Conservation (phyloP, 2,888 invertebrate genomes). For the Charanyca ferruginea region DNA sequence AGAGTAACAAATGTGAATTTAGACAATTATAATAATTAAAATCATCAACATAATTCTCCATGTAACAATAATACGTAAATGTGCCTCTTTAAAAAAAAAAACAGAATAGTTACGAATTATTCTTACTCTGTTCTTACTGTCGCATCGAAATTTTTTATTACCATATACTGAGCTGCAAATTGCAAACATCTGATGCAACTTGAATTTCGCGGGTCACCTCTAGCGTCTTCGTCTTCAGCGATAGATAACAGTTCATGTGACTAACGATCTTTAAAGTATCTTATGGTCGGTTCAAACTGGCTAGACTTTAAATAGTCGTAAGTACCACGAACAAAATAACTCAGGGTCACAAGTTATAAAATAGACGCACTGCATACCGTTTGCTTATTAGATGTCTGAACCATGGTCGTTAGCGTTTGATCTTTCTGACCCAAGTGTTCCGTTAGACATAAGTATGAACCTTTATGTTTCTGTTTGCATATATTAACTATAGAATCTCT, state of each 20-base stretch:
- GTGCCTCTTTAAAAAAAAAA: too few relatives aligned
- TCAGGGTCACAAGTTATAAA: slow-evolving; percentile 40
- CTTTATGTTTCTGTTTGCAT: slow-evolving; percentile 53
- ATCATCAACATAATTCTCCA: too few relatives aligned
- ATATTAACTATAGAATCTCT: slow-evolving; percentile 37
- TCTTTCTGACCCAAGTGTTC: slow-evolving; percentile 56
- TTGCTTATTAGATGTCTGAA: slow-evolving; percentile 52
- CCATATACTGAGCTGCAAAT: too few relatives aligned
- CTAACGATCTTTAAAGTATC: slow-evolving; percentile 8
- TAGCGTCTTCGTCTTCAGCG: too few relatives aligned
- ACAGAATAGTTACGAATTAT: too few relatives aligned
- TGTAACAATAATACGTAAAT: too few relatives aligned
- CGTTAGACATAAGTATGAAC: slow-evolving; percentile 53
- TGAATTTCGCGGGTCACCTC: too few relatives aligned
- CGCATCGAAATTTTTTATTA: too few relatives aligned
- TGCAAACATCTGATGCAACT: too few relatives aligned
- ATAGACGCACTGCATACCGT: slow-evolving; percentile 44
- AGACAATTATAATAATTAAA: too few relatives aligned
- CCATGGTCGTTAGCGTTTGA: slow-evolving; percentile 52
- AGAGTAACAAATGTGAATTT: too few relatives aligned
- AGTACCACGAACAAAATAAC: slow-evolving; percentile 15
- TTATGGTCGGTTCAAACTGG: neutral
- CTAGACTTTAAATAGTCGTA: slow-evolving; percentile 39
- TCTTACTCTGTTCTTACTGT: too few relatives aligned
- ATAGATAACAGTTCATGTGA: neutral